phyloP scores from a whole-genome alignment of 2,888 invertebrate genomes.

The Torymus auratus region DNA sequence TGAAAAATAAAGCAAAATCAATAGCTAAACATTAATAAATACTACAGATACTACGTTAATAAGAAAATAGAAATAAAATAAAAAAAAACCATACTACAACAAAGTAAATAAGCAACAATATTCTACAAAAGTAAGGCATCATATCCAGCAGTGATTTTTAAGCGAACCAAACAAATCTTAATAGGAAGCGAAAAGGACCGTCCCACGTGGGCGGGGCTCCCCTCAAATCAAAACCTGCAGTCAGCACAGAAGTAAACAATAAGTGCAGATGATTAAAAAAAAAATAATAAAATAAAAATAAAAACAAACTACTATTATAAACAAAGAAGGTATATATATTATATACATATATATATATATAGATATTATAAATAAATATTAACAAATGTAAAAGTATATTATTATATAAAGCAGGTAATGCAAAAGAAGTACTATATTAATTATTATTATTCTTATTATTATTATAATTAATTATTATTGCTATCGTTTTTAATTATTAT shows the following conservation, averaged over 20 bases:
- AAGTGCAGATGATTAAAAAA: slow-evolving; percentile 67
- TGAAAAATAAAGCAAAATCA: slow-evolving; percentile 45
- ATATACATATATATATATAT: slow-evolving; percentile 63
- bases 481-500: slow-evolving; percentile 61
- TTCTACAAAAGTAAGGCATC: slow-evolving; percentile 62
- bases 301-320: slow-evolving; percentile 74
- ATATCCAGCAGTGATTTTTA: slow-evolving; percentile 61
- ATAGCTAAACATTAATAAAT: slow-evolving; percentile 9
- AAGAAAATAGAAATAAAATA: not conserved
- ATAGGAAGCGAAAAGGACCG: slow-evolving; percentile 61
- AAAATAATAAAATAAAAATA: slow-evolving; percentile 47
- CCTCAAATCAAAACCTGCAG: slow-evolving; percentile 76
- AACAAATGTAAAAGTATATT: slow-evolving; percentile 67
- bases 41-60: slow-evolving; percentile 55
- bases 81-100: slow-evolving; percentile 37
- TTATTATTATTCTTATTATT: slow-evolving; percentile 41
- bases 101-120: slow-evolving; percentile 52
- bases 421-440: slow-evolving; percentile 72
- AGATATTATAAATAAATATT: slow-evolving; percentile 66
- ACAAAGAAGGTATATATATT: slow-evolving; percentile 68
- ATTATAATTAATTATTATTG: slow-evolving; percentile 66
- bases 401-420: slow-evolving; percentile 64
- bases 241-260: slow-evolving; percentile 72
- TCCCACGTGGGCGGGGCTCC: slow-evolving; percentile 65
- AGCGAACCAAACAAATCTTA: slow-evolving; percentile 58